Evolutionary conservation across 2,113 vertebrate genomes (phyloP), one percentile per base, ranked within the genome.

Genomic region (Pseudopodoces humilis): DNA sequence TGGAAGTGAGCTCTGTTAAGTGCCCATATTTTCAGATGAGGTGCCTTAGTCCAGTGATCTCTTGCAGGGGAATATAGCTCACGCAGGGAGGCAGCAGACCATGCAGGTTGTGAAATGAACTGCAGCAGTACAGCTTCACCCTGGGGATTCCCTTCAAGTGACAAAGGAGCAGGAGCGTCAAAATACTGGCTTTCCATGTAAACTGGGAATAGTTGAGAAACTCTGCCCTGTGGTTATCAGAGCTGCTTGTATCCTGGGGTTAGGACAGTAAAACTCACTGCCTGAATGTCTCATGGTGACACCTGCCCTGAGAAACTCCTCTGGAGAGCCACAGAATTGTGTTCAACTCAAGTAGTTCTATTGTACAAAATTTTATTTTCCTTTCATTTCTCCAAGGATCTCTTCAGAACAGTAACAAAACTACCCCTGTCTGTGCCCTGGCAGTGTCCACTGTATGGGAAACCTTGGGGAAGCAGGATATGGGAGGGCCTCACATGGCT

Each of bases 91-190:
- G 82, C 85, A 97, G 91, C 86, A 83, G 90, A 95, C 81, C 90
- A 16, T 91, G 62, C 75, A 86, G 81, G 39, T 75, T 69, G 35
- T 88, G 88, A 97, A 95, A 92, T 88, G 79, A 96, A 75, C 90
- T 95, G 78, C 92, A 80, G 81, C 62, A 90, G 37, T 69, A 91
- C 86, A 35, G 58, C 86, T 94, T 95, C 87, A 46, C 88, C 75
- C 81, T 86, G 82, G 92, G 91, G 84, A 93, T 95, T 93, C 68
- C 94, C 56, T 93, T 50, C 64, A 65, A 75, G 59, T 77, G 87
- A 93, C 59, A 83, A n/a, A 90, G 58, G 62, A 94, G 68, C 72
- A 87, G 49, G 33, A 86, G 72, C 86, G 47, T 44, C 71, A 88
- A 91, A 89, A 89, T 78, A 76, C 0, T 82, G 91, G 81, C 76